phyloP scores from a whole-genome alignment of 2,797 vertebrate genomes.

The Odontamblyopus lacepedii region DNA sequence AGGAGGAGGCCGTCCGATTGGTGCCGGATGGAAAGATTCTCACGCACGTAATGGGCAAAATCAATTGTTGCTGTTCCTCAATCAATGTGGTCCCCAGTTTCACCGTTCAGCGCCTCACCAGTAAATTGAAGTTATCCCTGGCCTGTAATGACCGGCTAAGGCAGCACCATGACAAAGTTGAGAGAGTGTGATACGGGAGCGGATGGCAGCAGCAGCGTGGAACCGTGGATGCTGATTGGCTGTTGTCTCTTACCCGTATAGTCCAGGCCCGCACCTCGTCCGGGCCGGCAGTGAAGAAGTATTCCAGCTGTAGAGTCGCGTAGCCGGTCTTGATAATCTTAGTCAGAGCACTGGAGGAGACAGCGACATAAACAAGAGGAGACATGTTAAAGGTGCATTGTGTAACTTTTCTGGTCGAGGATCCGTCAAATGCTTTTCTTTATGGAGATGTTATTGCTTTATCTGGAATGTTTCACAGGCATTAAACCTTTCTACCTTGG shows the following conservation, averaged over 20 bases:
- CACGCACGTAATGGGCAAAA: slow-evolving; percentile 99
- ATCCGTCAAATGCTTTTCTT: too few relatives aligned
- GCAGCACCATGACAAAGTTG: slow-evolving; percentile 97
- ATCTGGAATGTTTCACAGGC: too few relatives aligned
- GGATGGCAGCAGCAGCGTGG: slow-evolving; percentile 93
- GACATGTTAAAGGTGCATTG: too few relatives aligned
- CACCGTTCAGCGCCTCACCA: slow-evolving; percentile 98
- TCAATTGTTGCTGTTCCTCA: slow-evolving; percentile 99
- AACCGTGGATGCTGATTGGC: slow-evolving; percentile 67
- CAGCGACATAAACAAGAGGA: background rate
- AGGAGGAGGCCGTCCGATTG: slow-evolving; percentile 99
- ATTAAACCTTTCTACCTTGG: too few relatives aligned
- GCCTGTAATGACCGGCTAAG: slow-evolving; percentile 97
- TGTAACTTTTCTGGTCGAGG: too few relatives aligned
- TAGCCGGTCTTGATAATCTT: slow-evolving; percentile 95
- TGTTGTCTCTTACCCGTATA: slow-evolving; percentile 87
- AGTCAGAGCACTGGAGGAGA: slow-evolving; percentile 81
- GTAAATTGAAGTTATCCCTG: slow-evolving; percentile 99
- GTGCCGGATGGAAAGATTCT: slow-evolving; percentile 99
- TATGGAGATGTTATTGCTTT: too few relatives aligned
- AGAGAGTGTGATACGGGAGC: slow-evolving; percentile 95
- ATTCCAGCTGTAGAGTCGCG: slow-evolving; percentile 90
- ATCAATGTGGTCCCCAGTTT: slow-evolving; percentile 99
- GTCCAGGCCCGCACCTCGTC: slow-evolving; percentile 95
- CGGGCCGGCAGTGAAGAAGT: slow-evolving; percentile 94